Evolutionary conservation across 2,113 vertebrate species (phyloP).

Genomic region (Lipotes vexillifer): DNA sequence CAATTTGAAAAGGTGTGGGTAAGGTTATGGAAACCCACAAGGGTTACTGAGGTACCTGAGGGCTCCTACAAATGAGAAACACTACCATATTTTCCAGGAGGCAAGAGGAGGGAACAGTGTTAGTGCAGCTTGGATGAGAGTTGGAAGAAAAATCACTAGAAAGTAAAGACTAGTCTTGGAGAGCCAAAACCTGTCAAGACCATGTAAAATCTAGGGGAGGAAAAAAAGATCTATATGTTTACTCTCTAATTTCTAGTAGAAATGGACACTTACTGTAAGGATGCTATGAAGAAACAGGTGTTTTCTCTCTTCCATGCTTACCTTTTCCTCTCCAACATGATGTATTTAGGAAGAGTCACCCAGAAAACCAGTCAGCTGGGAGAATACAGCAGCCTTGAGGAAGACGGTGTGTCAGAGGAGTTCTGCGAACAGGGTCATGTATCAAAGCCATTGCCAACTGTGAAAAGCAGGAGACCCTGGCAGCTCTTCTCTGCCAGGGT

Average conservation of each 20-base stretch:
- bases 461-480: too few species aligned
- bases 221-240: background rate
- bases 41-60: background rate
- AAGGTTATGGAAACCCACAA: background rate
- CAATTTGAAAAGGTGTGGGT: background rate
- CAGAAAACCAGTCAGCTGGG: background rate
- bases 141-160: background rate
- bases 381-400: background rate
- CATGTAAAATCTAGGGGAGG: background rate
- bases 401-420: background rate
- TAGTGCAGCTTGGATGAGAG: background rate
- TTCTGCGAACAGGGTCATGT: rapidly evolving
- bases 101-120: background rate
- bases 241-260: background rate
- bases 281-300: background rate
- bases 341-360: background rate
- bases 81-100: background rate
- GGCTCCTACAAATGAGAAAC: background rate
- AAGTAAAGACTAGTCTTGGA: background rate
- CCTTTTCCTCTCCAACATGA: background rate
- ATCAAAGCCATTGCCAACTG: background rate
- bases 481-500: background rate
- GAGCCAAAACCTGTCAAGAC: background rate
- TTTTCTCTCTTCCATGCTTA: background rate
- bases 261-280: too few species aligned